Evolutionary conservation across 2,888 invertebrate genomes (phyloP).

Genomic region (Drosophila fulvimacula): DNA sequence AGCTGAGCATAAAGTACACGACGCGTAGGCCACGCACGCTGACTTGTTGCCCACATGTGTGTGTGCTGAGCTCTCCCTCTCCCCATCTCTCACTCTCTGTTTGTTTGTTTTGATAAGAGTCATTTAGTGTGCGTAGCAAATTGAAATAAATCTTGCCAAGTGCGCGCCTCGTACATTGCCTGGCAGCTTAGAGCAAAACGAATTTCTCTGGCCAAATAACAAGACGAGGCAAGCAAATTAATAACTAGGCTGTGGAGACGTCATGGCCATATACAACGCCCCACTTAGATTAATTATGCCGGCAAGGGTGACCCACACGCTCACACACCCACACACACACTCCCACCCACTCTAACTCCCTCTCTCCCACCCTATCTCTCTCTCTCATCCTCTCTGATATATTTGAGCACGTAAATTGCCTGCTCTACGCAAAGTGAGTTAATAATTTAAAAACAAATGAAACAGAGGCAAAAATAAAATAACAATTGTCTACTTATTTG

Average conservation of each 20-base stretch:
- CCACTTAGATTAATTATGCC: conserved; percentile 62
- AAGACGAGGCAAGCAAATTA: conserved; percentile 48
- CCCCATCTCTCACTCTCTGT: conserved; percentile 3
- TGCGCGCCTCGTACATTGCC: conserved; percentile 59
- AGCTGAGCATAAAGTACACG: conserved; percentile 48
- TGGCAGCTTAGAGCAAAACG: conserved; percentile 29
- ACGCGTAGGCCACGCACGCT: conserved; percentile 54
- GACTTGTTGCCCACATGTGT: conserved; percentile 60
- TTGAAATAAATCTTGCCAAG: conserved; percentile 78
- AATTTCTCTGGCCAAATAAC: conserved; percentile 27
- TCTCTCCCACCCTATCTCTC: not conserved
- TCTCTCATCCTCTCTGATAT: conserved; percentile 27
- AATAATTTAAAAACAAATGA: conserved; percentile 63
- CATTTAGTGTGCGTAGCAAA: conserved; percentile 61
- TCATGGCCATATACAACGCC: conserved; percentile 5
- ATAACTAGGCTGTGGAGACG: conserved; percentile 53
- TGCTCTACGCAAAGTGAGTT: conserved; percentile 47
- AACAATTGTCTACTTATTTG: conserved; percentile 40
- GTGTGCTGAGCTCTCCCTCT: not conserved
- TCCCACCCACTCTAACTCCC: too few species aligned
- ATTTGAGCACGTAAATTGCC: conserved; percentile 51
- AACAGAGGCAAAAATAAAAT: conserved; percentile 9
- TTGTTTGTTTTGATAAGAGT: conserved; percentile 60
- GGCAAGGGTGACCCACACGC: conserved; percentile 1
- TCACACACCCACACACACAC: not conserved